A percentile compares a stretch with the other conserved stretches of the same genome.
phyloP scores from a whole-genome alignment of 2,113 vertebrate species.

The Oreochromis tanganicae region DNA sequence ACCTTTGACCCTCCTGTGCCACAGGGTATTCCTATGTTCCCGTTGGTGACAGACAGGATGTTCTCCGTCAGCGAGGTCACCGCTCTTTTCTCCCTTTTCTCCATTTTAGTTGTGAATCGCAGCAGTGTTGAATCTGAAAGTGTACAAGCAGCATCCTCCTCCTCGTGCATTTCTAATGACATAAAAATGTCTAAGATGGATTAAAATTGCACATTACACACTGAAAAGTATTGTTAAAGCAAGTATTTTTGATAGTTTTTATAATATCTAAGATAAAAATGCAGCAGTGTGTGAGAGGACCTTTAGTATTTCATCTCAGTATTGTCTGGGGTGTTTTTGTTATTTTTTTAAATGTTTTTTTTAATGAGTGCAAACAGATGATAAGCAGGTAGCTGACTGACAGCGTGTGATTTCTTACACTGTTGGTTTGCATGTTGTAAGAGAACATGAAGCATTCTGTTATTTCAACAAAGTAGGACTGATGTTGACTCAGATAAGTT shows the following conservation, averaged over 20 bases:
- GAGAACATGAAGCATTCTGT: neutral
- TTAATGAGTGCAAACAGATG: neutral
- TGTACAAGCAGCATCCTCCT: neutral
- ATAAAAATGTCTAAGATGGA: neutral
- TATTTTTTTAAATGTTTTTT: neutral
- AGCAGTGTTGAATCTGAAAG: neutral
- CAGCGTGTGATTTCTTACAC: neutral
- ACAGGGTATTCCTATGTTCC: conserved; percentile 46
- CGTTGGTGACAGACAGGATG: conserved; percentile 33
- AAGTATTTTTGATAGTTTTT: neutral
- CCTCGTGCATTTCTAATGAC: neutral
- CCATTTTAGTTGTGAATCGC: neutral
- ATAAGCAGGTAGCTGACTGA: neutral
- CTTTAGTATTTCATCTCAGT: neutral
- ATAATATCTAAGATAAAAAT: neutral
- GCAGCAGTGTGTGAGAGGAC: neutral
- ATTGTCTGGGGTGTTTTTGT: neutral
- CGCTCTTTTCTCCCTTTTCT: neutral
- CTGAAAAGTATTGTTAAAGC: neutral
- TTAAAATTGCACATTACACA: neutral
- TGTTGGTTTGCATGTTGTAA: neutral
- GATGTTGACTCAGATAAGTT: neutral
- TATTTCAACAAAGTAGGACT: neutral
- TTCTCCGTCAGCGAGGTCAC: conserved; percentile 23
- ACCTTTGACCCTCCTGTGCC: conserved; percentile 10